Conservation (phyloP, 1,140 invertebrate genomes). For the Drosophila tristis region DNA sequence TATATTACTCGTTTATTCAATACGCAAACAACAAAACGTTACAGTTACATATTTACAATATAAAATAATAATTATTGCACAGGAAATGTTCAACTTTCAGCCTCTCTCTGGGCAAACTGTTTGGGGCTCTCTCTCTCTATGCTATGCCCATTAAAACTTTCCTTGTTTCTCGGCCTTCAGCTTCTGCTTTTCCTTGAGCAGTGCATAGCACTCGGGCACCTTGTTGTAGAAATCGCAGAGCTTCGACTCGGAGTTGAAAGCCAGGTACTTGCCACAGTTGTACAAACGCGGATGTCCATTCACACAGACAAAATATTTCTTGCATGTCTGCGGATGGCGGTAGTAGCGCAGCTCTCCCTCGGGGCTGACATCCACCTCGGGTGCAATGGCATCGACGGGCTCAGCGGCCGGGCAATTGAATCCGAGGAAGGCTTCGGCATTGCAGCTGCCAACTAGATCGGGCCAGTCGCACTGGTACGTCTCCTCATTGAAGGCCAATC, state of each 20-base stretch:
- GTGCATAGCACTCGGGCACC: constrained; percentile 77
- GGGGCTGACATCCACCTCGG: constrained; percentile 84
- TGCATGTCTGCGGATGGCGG: constrained; percentile 88
- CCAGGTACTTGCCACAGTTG: constrained; percentile 79
- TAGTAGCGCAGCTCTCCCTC: constrained; percentile 86
- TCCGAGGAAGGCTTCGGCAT: constrained; percentile 90
- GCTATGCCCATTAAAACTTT: too few species aligned
- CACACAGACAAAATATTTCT: constrained; percentile 93
- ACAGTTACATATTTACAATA: constrained; percentile 45
- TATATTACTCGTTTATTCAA: constrained; percentile 43
- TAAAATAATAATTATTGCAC: constrained; percentile 38
- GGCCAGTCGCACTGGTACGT: constrained; percentile 94
- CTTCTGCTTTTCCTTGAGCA: constrained; percentile 75
- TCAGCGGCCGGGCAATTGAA: constrained; percentile 87
- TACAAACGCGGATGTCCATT: constrained; percentile 87
- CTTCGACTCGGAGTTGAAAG: constrained; percentile 75
- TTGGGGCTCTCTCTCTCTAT: too few species aligned
- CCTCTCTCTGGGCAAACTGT: constrained; percentile 15
- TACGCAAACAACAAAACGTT: constrained; percentile 20
- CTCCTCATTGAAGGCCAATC: constrained; percentile 92
- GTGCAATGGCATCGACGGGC: constrained; percentile 61
- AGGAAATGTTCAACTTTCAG: constrained; percentile 24
- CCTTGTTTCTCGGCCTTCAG: constrained; percentile 57
- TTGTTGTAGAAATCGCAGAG: constrained; percentile 81
- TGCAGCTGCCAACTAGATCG: constrained; percentile 90